Evolutionary conservation across 2,888 invertebrate species (phyloP).

Genomic region (Junonia oenone): DNA sequence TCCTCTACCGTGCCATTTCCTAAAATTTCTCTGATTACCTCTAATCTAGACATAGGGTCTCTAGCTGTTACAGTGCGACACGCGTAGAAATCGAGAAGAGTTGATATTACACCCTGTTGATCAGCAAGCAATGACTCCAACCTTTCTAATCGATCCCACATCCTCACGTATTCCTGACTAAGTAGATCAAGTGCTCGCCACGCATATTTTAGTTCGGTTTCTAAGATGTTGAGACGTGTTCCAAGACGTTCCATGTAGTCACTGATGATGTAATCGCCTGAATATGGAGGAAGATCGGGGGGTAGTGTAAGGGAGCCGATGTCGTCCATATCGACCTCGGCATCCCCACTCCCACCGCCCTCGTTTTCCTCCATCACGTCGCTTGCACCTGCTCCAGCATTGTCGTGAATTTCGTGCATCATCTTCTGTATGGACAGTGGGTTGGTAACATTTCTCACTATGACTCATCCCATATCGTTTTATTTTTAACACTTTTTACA

Average conservation of each 20-base stretch:
- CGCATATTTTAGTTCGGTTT: conserved; percentile 94
- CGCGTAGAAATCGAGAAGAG: conserved; percentile 89
- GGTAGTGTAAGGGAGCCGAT: conserved; percentile 77
- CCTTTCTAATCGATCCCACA: conserved; percentile 95
- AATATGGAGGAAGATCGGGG: conserved; percentile 74
- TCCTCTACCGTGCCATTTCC: conserved; percentile 83
- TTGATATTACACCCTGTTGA: conserved; percentile 94
- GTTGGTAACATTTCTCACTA: conserved; percentile 73
- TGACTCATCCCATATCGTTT: conserved; percentile 79
- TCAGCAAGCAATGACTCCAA: conserved; percentile 91
- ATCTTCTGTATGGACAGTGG: conserved; percentile 69
- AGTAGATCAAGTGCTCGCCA: conserved; percentile 94
- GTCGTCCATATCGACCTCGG: conserved; percentile 76
- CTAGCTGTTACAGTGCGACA: conserved; percentile 71
- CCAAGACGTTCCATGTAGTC: conserved; percentile 95
- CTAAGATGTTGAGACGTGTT: conserved; percentile 90
- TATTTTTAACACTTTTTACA: conserved; percentile 61
- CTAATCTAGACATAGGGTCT: conserved; percentile 74
- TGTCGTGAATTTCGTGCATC: conserved; percentile 78
- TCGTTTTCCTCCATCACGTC: conserved; percentile 77
- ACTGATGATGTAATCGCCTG: conserved; percentile 88
- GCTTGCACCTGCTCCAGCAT: conserved; percentile 69
- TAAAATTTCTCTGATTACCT: conserved; percentile 83
- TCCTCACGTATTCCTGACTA: conserved; percentile 94
- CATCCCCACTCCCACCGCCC: conserved; percentile 76